A percentile compares a stretch with the other conserved stretches of the same genome.
Conservation (phyloP, 2,888 invertebrate genomes). For the Metopia argyrocephala region DNA sequence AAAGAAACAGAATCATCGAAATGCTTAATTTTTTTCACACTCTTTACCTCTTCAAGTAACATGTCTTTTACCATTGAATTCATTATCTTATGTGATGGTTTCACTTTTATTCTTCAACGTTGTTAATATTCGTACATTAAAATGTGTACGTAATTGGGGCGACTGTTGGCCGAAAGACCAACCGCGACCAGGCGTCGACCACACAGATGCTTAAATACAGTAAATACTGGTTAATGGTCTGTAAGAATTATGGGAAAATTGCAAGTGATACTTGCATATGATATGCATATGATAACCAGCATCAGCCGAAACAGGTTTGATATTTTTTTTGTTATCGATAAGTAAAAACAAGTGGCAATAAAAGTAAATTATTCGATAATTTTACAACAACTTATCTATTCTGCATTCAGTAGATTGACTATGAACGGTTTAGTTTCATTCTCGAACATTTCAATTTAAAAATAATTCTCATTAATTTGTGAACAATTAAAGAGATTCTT, state of each 20-base stretch:
- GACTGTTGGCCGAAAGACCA: slow-evolving; percentile 34
- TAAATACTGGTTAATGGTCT: slow-evolving; percentile 43
- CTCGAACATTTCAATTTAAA: too few species aligned
- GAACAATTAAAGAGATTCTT: too few species aligned
- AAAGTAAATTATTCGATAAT: background rate
- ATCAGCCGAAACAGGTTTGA: slow-evolving; percentile 33
- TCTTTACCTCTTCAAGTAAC: slow-evolving; percentile 47
- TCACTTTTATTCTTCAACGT: slow-evolving; percentile 70
- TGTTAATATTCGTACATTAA: slow-evolving; percentile 57
- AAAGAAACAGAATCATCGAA: background rate
- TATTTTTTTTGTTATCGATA: background rate
- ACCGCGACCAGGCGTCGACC: slow-evolving; percentile 17
- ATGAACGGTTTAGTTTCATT: too few species aligned
- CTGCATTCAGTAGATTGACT: background rate
- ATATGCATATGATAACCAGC: slow-evolving; percentile 5
- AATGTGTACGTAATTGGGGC: slow-evolving; percentile 46
- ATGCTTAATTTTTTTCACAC: slow-evolving; percentile 8
- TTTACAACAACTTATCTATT: background rate
- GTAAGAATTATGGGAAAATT: slow-evolving; percentile 57
- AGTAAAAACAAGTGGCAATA: background rate
- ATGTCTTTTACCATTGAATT: slow-evolving; percentile 65
- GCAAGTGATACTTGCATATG: slow-evolving; percentile 60
- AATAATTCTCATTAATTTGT: too few species aligned
- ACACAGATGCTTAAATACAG: slow-evolving; percentile 47
- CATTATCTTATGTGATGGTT: slow-evolving; percentile 66